These are phyloP conservation scores for Stichodactyla helianthus DNA, from an alignment of 64 coral and sea anemone species.

Conservation along the genomic window DNA sequence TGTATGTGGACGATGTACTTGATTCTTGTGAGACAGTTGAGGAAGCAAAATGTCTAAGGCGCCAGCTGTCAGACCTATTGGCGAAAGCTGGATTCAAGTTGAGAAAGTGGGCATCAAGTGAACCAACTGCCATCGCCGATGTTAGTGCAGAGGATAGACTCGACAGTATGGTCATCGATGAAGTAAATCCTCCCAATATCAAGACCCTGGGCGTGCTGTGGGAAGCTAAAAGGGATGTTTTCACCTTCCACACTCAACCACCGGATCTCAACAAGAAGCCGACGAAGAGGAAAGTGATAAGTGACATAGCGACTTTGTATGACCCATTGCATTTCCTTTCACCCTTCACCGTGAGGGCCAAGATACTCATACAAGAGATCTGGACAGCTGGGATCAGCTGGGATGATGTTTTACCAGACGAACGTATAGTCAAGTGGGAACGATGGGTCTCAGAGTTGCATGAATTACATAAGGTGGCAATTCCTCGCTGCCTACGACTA, in stretches of 20 bases:
- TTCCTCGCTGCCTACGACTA: conserved; percentile 25
- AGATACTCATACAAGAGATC: conserved; percentile 53
- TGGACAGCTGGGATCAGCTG: conserved; percentile 42
- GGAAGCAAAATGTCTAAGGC: conserved; percentile 16
- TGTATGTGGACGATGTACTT: conserved; percentile 52
- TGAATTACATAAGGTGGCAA: conserved; percentile 19
- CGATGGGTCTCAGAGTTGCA: conserved; percentile 44
- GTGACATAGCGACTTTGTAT: conserved; percentile 33
- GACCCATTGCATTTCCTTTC: conserved; percentile 38
- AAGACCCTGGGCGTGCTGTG: conserved; percentile 27
- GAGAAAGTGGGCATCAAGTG: conserved; percentile 6
- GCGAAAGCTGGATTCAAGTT: conserved; percentile 23
- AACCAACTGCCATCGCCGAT: neutral
- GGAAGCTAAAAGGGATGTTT: neutral
- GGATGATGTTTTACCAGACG: conserved; percentile 44
- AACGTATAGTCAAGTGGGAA: conserved; percentile 14
- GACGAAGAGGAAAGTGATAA: conserved; percentile 34
- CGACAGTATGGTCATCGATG: conserved; percentile 31
- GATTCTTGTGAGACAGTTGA: conserved; percentile 34
- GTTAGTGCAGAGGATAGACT: conserved; percentile 8
- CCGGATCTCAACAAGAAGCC: neutral
- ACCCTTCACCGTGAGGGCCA: conserved; percentile 32
- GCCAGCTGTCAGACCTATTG: conserved; percentile 39
- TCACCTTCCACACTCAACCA: conserved; percentile 1
- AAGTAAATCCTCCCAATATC: neutral